phyloP scores from a whole-genome alignment of 2,888 invertebrate genomes.

The Ochropleura plecta region DNA sequence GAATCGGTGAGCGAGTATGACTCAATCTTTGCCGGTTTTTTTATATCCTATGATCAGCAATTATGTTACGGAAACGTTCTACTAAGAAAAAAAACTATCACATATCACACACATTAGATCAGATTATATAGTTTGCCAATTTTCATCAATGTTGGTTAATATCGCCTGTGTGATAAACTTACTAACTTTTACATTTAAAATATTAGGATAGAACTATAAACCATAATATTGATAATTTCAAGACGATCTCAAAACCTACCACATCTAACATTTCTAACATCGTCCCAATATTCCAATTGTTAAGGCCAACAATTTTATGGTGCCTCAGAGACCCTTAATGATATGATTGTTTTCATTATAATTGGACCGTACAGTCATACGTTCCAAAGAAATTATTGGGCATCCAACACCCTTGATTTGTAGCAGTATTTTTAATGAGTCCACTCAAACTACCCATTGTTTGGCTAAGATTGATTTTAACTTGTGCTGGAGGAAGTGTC shows the following conservation, averaged over 20 bases:
- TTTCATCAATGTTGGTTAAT: too few relatives aligned
- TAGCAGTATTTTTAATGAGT: slow-evolving; percentile 80
- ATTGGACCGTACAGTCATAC: slow-evolving; percentile 85
- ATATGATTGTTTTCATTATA: slow-evolving; percentile 88
- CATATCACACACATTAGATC: too few relatives aligned
- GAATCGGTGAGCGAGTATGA: too few relatives aligned
- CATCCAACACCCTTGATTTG: slow-evolving; percentile 75
- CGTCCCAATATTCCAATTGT: slow-evolving; percentile 74
- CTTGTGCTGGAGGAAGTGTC: slow-evolving; percentile 33
- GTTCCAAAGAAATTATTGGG: slow-evolving; percentile 80
- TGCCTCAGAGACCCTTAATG: slow-evolving; percentile 79
- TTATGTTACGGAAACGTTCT: too few relatives aligned
- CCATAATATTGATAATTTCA: too few relatives aligned
- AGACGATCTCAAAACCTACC: slow-evolving; percentile 34
- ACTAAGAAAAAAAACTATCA: too few relatives aligned
- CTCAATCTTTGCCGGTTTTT: too few relatives aligned
- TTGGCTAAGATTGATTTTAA: slow-evolving; percentile 66
- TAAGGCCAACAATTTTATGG: slow-evolving; percentile 79
- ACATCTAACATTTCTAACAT: slow-evolving; percentile 65
- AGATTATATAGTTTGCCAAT: too few relatives aligned
- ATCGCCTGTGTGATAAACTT: too few relatives aligned
- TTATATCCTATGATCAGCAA: too few relatives aligned
- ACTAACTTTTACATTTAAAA: too few relatives aligned
- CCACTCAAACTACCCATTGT: slow-evolving; percentile 71
- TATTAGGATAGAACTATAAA: too few relatives aligned